Conservation (phyloP, 2,888 invertebrate genomes). For the Drosophila anomalata region DNA sequence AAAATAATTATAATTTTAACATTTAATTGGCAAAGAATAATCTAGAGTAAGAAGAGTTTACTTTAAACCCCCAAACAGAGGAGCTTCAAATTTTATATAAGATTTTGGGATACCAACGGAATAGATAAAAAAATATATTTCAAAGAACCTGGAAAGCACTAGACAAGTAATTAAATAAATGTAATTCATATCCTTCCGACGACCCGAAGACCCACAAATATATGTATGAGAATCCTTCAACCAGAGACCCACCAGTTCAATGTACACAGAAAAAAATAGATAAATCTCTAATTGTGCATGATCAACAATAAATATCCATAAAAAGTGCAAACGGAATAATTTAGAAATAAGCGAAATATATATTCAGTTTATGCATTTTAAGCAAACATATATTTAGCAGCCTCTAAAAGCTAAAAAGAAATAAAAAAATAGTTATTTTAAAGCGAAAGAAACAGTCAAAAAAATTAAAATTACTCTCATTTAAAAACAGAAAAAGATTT, state of each 20-base stretch:
- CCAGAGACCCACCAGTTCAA: constrained; percentile 35
- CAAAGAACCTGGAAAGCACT: constrained; percentile 8
- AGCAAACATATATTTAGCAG: constrained; percentile 3
- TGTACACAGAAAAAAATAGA: constrained; percentile 22
- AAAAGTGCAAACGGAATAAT: not conserved
- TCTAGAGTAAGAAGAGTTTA: constrained; percentile 46
- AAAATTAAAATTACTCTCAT: not conserved
- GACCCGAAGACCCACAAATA: not conserved
- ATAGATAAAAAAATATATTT: constrained; percentile 26
- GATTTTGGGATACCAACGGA: constrained; percentile 52
- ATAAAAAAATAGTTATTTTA: constrained; percentile 13
- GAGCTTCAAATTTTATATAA: constrained; percentile 70
- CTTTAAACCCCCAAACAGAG: constrained; percentile 51
- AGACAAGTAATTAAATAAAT: constrained; percentile 10
- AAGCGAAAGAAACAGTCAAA: not conserved
- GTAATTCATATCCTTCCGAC: constrained; percentile 62
- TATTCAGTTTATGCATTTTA: constrained; percentile 21
- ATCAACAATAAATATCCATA: constrained; percentile 19
- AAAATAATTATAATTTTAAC: constrained; percentile 40
- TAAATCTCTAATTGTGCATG: constrained; percentile 7
- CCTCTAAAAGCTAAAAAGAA: not conserved
- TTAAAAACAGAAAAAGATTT: not conserved
- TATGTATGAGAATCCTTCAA: constrained; percentile 1
- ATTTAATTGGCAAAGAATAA: constrained; percentile 8
- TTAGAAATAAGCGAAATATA: constrained; percentile 4